Evolutionary conservation across 2,888 invertebrate species (phyloP).

Genomic region (Sussaba pulchella): DNA sequence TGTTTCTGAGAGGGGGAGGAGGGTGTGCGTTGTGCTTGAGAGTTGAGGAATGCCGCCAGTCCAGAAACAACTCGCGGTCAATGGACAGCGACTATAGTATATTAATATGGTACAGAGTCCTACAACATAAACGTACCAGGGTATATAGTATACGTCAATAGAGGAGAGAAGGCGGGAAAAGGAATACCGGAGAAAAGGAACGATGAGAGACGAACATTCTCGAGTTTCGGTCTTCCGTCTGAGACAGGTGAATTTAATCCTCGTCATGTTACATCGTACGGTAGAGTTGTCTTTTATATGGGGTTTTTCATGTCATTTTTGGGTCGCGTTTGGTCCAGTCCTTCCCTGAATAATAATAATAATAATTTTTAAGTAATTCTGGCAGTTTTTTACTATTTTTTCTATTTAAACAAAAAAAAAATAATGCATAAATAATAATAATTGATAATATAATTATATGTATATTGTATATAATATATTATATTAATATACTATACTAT

Average conservation of each 20-base stretch:
- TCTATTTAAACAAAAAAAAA: not conserved
- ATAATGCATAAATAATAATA: too few species aligned
- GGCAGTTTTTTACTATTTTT: too few species aligned
- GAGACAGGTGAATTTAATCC: constrained; percentile 16
- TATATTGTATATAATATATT: too few species aligned
- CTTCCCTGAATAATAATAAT: not conserved
- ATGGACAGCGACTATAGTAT: constrained; percentile 50
- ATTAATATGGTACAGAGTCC: constrained; percentile 24
- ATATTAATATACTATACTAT: too few species aligned
- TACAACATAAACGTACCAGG: not conserved
- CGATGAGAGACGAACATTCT: not conserved
- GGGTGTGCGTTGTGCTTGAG: constrained; percentile 36
- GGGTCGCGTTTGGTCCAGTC: not conserved
- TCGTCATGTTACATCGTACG: not conserved
- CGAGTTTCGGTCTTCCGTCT: constrained; percentile 8
- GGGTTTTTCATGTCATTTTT: not conserved
- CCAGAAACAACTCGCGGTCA: constrained; percentile 56
- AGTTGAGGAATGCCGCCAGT: constrained; percentile 64
- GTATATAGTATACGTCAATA: constrained; percentile 3
- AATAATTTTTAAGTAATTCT: too few species aligned
- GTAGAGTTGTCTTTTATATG: not conserved
- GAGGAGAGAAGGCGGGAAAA: constrained; percentile 1
- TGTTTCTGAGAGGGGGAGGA: constrained; percentile 20
- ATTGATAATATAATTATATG: too few species aligned
- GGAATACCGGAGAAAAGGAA: not conserved